Evolutionary conservation across 2,113 vertebrate species (phyloP).

Genomic region (Circaetus gallicus): DNA sequence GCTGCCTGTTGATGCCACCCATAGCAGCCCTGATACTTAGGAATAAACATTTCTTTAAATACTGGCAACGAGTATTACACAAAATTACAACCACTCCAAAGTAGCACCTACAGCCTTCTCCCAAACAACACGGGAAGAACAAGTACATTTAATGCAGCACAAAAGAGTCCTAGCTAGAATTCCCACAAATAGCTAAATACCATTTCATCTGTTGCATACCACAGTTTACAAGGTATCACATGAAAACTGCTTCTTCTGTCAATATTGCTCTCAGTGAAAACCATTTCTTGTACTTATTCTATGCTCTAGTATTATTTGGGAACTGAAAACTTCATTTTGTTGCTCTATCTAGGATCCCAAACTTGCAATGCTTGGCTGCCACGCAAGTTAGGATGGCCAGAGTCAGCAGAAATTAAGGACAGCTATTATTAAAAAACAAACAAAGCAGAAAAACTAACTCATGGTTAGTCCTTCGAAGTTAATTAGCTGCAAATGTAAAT

Average conservation of each 20-base stretch:
- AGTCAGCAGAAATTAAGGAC: not conserved
- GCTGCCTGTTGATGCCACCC: not conserved
- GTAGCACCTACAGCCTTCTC: not conserved
- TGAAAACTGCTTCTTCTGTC: not conserved
- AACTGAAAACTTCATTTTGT: not conserved
- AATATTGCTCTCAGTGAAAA: not conserved
- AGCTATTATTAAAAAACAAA: not conserved
- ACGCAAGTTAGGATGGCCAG: accelerated
- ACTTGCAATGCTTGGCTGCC: not conserved
- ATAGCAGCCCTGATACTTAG: not conserved
- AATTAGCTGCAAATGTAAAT: not conserved
- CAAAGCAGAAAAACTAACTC: not conserved
- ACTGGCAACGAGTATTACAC: accelerated
- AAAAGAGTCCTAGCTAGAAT: not conserved
- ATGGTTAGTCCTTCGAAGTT: not conserved
- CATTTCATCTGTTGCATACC: not conserved
- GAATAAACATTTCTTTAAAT: not conserved
- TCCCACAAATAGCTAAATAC: accelerated
- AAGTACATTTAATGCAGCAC: not conserved
- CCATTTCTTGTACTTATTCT: accelerated
- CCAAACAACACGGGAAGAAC: not conserved
- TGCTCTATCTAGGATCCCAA: not conserved
- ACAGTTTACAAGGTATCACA: not conserved
- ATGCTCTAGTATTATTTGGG: not conserved
- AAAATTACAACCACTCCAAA: not conserved